Conservation (phyloP, 2,113 vertebrate species). For the Misgurnus mizolepis region DNA sequence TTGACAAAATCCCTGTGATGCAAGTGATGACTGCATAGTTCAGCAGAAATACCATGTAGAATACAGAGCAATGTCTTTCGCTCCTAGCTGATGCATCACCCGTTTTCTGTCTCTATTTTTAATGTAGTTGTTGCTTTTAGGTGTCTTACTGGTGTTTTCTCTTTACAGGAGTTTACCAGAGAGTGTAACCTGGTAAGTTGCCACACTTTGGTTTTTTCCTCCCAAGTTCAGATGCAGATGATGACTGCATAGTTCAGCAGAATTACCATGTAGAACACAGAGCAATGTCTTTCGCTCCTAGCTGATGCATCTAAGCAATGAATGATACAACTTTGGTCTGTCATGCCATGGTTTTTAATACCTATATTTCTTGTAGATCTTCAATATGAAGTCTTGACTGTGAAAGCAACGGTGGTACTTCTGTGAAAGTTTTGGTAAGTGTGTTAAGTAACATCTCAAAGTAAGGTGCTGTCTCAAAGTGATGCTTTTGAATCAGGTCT, state of each 20-base stretch:
- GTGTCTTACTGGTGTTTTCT: not conserved
- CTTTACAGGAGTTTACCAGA: not conserved
- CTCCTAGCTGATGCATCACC: conserved; percentile 70
- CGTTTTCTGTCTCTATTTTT: not conserved
- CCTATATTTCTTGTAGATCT: not conserved
- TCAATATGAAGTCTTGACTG: not conserved
- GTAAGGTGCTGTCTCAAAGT: conserved; percentile 47
- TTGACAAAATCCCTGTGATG: not conserved
- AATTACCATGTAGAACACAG: conserved; percentile 65
- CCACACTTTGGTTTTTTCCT: not conserved
- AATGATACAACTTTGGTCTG: not conserved
- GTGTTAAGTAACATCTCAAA: not conserved
- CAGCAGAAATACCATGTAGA: conserved; percentile 76
- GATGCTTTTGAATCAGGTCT: conserved; percentile 82
- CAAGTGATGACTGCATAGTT: conserved; percentile 78
- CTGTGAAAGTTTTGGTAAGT: not conserved
- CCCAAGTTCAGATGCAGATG: not conserved
- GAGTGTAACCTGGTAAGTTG: not conserved
- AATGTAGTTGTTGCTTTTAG: not conserved
- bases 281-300: conserved; percentile 72
- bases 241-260: conserved; percentile 80
- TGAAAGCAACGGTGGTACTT: not conserved
- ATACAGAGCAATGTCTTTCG: conserved; percentile 67
- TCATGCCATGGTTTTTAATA: too few relatives aligned
- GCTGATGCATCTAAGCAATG: conserved; percentile 60